phyloP scores from a whole-genome alignment of 2,113 vertebrate genomes.

The Ceyx cyanopectus region DNA sequence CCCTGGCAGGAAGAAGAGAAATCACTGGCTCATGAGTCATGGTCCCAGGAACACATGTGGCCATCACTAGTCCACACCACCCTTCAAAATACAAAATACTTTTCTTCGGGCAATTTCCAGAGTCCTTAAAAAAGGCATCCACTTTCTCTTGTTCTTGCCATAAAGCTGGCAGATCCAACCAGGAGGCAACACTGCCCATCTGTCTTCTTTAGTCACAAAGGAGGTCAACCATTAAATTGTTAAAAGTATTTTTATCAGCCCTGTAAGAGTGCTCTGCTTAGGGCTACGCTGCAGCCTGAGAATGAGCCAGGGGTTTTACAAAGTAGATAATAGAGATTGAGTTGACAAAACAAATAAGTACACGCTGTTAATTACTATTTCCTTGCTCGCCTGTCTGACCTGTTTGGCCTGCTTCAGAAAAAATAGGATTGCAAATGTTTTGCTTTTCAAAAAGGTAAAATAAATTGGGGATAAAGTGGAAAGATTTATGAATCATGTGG shows the following conservation, averaged over 20 bases:
- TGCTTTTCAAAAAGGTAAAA: slow-evolving; percentile 51
- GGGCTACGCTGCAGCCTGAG: slow-evolving; percentile 29
- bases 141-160: slow-evolving; percentile 22
- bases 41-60: not conserved
- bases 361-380: slow-evolving; percentile 24
- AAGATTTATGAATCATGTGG: not conserved
- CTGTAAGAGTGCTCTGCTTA: slow-evolving; percentile 48
- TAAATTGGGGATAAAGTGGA: slow-evolving; percentile 16
- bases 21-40: not conserved
- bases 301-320: slow-evolving; percentile 45
- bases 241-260: slow-evolving; percentile 51
- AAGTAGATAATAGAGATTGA: slow-evolving; percentile 37
- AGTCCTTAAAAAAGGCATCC: not conserved
- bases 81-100: not conserved
- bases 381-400: slow-evolving; percentile 43
- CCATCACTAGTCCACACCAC: not conserved
- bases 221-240: slow-evolving; percentile 52
- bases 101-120: not conserved
- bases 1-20: slow-evolving; percentile 80
- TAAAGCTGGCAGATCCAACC: slow-evolving; percentile 35
- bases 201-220: slow-evolving; percentile 48
- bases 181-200: slow-evolving; percentile 39
- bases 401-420: slow-evolving; percentile 46
- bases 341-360: slow-evolving; percentile 53
- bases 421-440: slow-evolving; percentile 22